Evolutionary conservation across 37 sponge, comb jelly and placozoan genomes (phyloP).

Genomic region (Aphrocallistes beatrix): DNA sequence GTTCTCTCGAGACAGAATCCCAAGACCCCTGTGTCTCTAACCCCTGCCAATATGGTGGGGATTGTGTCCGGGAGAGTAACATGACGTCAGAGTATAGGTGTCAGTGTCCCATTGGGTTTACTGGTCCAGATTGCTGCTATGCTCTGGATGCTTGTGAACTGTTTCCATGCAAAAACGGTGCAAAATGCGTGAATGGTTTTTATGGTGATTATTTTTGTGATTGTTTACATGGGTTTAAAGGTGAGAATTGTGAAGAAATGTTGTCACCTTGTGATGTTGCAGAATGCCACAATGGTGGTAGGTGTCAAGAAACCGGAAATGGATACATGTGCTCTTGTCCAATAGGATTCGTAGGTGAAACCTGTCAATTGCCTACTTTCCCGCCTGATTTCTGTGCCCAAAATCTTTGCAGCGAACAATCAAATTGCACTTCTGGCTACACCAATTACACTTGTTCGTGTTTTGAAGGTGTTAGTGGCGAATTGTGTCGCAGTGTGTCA

Average conservation of each 20-base stretch:
- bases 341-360: constrained; percentile 21
- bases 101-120: constrained; percentile 50
- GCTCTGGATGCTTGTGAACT: constrained; percentile 56
- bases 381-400: constrained; percentile 33
- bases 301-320: constrained; percentile 27
- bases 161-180: constrained; percentile 45
- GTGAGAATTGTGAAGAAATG: constrained; percentile 31
- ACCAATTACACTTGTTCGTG: constrained; percentile 44
- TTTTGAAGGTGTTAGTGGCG: constrained; percentile 15
- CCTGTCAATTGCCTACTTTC: constrained; percentile 28
- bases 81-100: constrained; percentile 17
- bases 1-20: background rate
- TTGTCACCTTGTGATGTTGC: constrained; percentile 25
- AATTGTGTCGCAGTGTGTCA: background rate
- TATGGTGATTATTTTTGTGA: constrained; percentile 45
- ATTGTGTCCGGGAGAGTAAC: constrained; percentile 26
- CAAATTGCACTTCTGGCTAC: constrained; percentile 35
- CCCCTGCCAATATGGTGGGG: constrained; percentile 55
- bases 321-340: constrained; percentile 40
- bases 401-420: background rate
- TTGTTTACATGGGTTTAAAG: constrained; percentile 35
- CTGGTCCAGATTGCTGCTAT: constrained; percentile 52
- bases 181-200: constrained; percentile 32
- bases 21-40: constrained; percentile 37
- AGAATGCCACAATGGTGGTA: constrained; percentile 56